A percentile compares a stretch with the other conserved stretches of the same genome.
These are phyloP conservation scores for Ifrita kowaldi DNA, from an alignment of 2,113 vertebrate species.

Conservation along the genomic window DNA sequence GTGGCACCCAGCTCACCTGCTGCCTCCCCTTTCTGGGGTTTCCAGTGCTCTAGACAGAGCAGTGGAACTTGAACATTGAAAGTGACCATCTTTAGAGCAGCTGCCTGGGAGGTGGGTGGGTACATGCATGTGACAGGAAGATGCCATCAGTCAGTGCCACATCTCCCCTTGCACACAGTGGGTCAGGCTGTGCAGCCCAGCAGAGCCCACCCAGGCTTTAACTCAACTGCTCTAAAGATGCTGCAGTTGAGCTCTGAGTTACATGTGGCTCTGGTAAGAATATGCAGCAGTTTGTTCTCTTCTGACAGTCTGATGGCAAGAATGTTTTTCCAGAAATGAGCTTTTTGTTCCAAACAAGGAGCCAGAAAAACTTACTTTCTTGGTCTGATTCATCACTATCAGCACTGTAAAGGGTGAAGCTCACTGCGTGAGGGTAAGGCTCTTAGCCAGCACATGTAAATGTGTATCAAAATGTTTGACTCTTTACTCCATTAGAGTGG, in stretches of 20 bases:
- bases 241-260: not conserved
- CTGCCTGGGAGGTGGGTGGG: not conserved
- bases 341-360: not conserved
- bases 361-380: not conserved
- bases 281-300: not conserved
- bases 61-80: not conserved
- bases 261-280: not conserved
- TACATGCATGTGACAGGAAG: not conserved
- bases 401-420: not conserved
- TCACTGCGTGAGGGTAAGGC: not conserved
- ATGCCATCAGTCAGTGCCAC: not conserved
- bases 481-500: not conserved
- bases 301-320: not conserved
- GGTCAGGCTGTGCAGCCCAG: not conserved
- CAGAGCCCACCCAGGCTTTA: not conserved
- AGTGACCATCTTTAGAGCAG: not conserved
- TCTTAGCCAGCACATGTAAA: not conserved
- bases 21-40: not conserved
- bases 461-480: not conserved
- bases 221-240: not conserved
- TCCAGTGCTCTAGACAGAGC: not conserved
- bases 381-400: not conserved
- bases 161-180: accelerated
- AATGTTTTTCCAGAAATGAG: not conserved
- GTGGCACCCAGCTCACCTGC: not conserved